Evolutionary conservation across 2,113 vertebrate genomes (phyloP).

Genomic region (Neofelis nebulosa): DNA sequence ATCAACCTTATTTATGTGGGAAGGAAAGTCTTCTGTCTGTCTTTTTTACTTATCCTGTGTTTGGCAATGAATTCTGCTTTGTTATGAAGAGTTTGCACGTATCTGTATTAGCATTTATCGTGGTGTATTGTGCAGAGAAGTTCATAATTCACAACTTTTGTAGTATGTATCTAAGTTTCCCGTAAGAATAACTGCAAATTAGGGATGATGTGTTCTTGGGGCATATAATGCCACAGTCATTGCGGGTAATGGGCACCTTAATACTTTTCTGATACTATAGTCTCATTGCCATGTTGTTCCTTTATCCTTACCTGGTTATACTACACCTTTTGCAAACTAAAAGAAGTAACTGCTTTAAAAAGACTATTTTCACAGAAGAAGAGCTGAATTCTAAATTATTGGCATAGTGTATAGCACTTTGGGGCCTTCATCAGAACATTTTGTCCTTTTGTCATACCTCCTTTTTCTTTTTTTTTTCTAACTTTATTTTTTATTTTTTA

Average conservation of each 20-base stretch:
- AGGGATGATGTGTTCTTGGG: not conserved
- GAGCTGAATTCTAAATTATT: conserved; percentile 16
- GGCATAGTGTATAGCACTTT: not conserved
- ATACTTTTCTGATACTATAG: not conserved
- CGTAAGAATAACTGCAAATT: not conserved
- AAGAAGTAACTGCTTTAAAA: not conserved
- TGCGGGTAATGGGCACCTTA: not conserved
- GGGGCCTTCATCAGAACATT: not conserved
- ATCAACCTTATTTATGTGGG: conserved; percentile 70
- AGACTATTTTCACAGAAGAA: not conserved
- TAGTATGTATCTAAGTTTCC: not conserved
- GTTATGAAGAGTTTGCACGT: conserved; percentile 36
- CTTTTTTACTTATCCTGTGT: conserved; percentile 49
- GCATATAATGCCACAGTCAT: not conserved
- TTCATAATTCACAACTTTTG: conserved; percentile 36
- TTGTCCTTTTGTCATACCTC: not conserved
- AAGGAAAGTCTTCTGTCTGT: conserved; percentile 46
- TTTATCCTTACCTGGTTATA: not conserved
- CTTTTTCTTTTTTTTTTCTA: not conserved
- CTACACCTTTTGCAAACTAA: not conserved
- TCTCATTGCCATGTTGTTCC: not conserved
- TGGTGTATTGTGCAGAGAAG: conserved; percentile 12
- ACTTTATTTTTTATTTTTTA: too few relatives aligned
- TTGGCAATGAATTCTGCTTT: conserved; percentile 57
- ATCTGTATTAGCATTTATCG: conserved; percentile 61